Percentiles rank a stretch among this genome's conserved stretches.
Evolutionary conservation across 2,888 invertebrate species (phyloP).

Genomic region (Lottia gigantea): DNA sequence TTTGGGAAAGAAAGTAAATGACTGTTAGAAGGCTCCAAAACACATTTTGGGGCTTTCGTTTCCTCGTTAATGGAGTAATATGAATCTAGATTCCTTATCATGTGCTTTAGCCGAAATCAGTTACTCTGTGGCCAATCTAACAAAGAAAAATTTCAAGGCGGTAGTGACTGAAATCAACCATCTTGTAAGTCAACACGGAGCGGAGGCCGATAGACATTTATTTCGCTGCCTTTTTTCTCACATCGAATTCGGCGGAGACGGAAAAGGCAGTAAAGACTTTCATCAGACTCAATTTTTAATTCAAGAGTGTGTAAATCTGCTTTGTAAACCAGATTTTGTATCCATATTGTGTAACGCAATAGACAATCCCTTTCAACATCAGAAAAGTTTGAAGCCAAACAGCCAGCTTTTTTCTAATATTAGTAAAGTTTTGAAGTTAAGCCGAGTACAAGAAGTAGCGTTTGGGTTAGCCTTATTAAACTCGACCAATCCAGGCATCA

Average conservation of each 20-base stretch:
- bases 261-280: slow-evolving; percentile 69
- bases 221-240: slow-evolving; percentile 92
- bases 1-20: slow-evolving; percentile 42
- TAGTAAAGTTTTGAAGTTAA: slow-evolving; percentile 86
- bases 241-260: slow-evolving; percentile 80
- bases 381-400: slow-evolving; percentile 84
- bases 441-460: slow-evolving; percentile 90
- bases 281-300: slow-evolving; percentile 80
- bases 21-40: slow-evolving; percentile 61
- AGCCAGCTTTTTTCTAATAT: slow-evolving; percentile 85
- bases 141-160: slow-evolving; percentile 94
- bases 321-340: slow-evolving; percentile 87
- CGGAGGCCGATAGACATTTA: slow-evolving; percentile 96
- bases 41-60: slow-evolving; percentile 90
- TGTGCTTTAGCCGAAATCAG: slow-evolving; percentile 98
- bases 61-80: slow-evolving; percentile 73
- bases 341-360: slow-evolving; percentile 89
- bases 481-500: slow-evolving; percentile 82
- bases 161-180: slow-evolving; percentile 88
- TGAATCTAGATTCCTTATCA: slow-evolving; percentile 92
- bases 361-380: slow-evolving; percentile 82
- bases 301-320: slow-evolving; percentile 81
- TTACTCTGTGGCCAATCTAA: slow-evolving; percentile 95
- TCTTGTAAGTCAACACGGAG: slow-evolving; percentile 89
- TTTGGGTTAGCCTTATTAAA: slow-evolving; percentile 87